A percentile compares a stretch with the other conserved stretches of the same genome.
Conservation (phyloP, 92 coral and sea anemone species). For the Galaxea fascicularis region DNA sequence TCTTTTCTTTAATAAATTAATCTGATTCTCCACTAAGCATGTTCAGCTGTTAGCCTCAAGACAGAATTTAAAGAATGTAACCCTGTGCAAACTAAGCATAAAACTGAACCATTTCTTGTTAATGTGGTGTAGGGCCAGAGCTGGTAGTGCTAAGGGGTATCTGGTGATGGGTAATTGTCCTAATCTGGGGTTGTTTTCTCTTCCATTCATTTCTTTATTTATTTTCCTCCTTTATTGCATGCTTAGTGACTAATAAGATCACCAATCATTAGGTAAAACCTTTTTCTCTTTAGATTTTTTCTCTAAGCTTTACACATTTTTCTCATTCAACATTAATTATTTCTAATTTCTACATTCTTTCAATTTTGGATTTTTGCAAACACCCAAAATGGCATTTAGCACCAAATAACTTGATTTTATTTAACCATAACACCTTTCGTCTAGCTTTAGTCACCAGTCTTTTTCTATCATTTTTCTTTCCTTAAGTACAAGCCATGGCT, state of each 20-base stretch:
- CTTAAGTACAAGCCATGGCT: background rate
- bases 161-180: constrained; percentile 1
- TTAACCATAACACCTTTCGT: background rate
- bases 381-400: too few species aligned
- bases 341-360: too few species aligned
- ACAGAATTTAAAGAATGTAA: background rate
- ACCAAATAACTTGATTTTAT: too few species aligned
- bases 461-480: background rate
- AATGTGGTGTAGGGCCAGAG: constrained; percentile 1
- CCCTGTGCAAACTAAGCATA: background rate
- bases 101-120: background rate
- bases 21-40: background rate
- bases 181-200: background rate
- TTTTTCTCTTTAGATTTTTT: too few species aligned
- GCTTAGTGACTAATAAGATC: background rate
- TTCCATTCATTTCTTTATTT: background rate
- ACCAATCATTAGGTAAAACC: too few species aligned
- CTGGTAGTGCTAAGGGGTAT: background rate
- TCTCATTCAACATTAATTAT: too few species aligned
- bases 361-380: too few species aligned
- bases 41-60: background rate
- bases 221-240: background rate
- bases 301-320: too few species aligned
- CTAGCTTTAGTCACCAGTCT: constrained; percentile 4
- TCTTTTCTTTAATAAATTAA: constrained; percentile 7